phyloP scores from a whole-genome alignment of 2,797 vertebrate species.

The Sebastes oblongus region DNA sequence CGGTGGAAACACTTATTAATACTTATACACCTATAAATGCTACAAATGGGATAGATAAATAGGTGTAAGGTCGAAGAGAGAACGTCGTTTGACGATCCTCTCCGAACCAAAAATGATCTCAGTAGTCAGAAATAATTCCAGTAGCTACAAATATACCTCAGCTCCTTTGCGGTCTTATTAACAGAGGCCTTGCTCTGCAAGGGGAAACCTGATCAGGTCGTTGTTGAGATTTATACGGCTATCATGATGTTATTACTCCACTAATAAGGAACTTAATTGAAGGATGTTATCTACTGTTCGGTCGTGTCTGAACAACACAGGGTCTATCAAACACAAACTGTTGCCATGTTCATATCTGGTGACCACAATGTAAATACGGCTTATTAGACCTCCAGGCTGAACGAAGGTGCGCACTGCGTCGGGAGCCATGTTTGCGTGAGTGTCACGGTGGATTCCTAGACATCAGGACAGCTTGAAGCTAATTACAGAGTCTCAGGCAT shows the following conservation, averaged over 20 bases:
- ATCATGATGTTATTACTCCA: slow-evolving; percentile 30
- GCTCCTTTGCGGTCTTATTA: neutral
- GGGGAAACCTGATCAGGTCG: slow-evolving; percentile 8
- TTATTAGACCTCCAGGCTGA: slow-evolving; percentile 45
- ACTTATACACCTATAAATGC: slow-evolving; percentile 46
- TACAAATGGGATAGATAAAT: slow-evolving; percentile 57
- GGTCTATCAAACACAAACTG: slow-evolving; percentile 11
- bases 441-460: slow-evolving; percentile 37
- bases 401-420: slow-evolving; percentile 29
- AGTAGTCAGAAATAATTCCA: slow-evolving; percentile 16
- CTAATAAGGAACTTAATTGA: slow-evolving; percentile 44
- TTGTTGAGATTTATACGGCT: neutral
- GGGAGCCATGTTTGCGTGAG: slow-evolving; percentile 48
- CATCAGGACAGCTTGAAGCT: slow-evolving; percentile 35
- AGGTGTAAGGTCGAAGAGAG: slow-evolving; percentile 18
- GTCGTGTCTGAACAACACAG: slow-evolving; percentile 24
- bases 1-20: slow-evolving; percentile 62
- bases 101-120: slow-evolving; percentile 40
- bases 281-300: slow-evolving; percentile 35
- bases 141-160: slow-evolving; percentile 8
- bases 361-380: slow-evolving; percentile 49
- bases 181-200: neutral
- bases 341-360: slow-evolving; percentile 39
- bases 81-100: slow-evolving; percentile 9
- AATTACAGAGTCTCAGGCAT: slow-evolving; percentile 40